Base-by-base conservation (phyloP, 2,888 invertebrate genomes). In the Melieria crassipennis region DNA sequence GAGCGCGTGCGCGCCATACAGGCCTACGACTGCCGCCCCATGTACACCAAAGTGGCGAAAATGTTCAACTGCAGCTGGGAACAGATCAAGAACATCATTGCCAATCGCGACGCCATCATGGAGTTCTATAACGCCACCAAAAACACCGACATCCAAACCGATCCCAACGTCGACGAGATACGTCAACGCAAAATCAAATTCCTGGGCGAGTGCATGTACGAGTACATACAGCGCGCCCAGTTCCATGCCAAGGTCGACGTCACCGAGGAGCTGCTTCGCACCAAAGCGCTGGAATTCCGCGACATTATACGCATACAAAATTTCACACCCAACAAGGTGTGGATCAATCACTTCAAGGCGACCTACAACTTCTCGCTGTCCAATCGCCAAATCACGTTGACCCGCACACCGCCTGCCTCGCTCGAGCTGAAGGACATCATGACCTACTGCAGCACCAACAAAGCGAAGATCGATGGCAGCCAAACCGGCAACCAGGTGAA, bases 41-140 rank as follows among this genome's bases (percentile, higher is more conserved):
- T 84, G 80, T 85, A 85, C 67, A 85, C 83, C 55, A 84, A 83
- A 73, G 81, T 85, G 7, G 85, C 85, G 0, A 82, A 82, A 66
- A 83, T 81, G 74, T 85, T 85, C 70, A 83, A 84, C 61, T 85
- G 85, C 67, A 84, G 85, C 70, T 84, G 83, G 82, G 85, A 85
- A 66, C 85, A 85, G 77, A 84, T 85, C 65, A 85, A 84, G 69
- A 85, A 81, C 72, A 83, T 85, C 7, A 76, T 85, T 0, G 56
- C 75, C 4, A 84, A 85, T 72, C 80, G 85, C 3, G 80, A 81
- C 4, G 79, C 82, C 11, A 84, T 85, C 11, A 75, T 85, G 76
- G 78, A 83, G 47, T 86, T 83, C 71, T 82, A 85, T 58, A 77
- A 81, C 63, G 84, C 82, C 3, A 77, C 82, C 4, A 78, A 79